Base-by-base conservation (phyloP, 2,113 vertebrate species). In the Melanerpes aurifrons region DNA sequence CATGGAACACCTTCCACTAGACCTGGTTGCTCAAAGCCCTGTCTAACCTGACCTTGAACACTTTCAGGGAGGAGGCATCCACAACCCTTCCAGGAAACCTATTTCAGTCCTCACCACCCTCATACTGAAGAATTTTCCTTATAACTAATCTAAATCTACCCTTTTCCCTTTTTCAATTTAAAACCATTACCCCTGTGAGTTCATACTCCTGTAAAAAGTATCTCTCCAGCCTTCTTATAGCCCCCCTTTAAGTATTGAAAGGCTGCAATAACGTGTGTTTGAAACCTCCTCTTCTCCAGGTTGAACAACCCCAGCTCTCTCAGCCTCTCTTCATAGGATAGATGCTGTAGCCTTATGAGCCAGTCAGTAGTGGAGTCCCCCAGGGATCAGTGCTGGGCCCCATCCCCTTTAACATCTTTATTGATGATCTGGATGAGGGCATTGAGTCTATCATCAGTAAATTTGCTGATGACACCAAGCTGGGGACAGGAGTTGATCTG, bases 1-100 rank as follows among this genome's bases (percentile, higher is more conserved):
- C 12, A 28, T 0, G 0, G 5, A 25, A 20, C 9, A 61, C 4
- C 15, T 71, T 71, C 7, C 37, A n/a, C 9, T 17, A 26, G 6
- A 19, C 3, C 28, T 53, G 8, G 13, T 19, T 58, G 17, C 5
- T 58, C 26, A 37, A n/a, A 4, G 8, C 9, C 9, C 5, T 8
- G 15, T 53, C 43, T 72, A 69, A 3, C 4, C 19, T 47, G 22
- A 3, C 6, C 19, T 54, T 31, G 19, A 63, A 17, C 7, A 19
- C 6, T 63, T 63, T 16, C 13, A 82, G 26, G 13, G 22, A 26
- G 15, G 31, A 6, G 8, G 4, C 16, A 87, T 2, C 8, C 15
- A 57, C 19, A 48, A 0, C 6, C 25, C 3, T 6, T 48, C 31
- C 54, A 20, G 24, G 20, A 5, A 61, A 13, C 6, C 1, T 71